Percentiles rank a stretch among this genome's conserved stretches.
Conservation (phyloP, 2,113 vertebrate genomes). For the Hirundichthys speculiger region DNA sequence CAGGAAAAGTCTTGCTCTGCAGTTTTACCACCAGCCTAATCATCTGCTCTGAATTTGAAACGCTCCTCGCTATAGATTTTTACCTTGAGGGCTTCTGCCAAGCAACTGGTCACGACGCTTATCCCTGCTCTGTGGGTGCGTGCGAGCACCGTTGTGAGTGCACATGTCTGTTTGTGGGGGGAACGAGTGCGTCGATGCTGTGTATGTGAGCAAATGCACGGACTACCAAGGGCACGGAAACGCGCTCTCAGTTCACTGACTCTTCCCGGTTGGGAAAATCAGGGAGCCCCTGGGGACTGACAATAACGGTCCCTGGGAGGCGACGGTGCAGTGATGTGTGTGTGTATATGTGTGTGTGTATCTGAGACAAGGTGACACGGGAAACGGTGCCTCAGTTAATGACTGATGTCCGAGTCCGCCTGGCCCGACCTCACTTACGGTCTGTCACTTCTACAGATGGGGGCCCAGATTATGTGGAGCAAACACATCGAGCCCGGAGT, state of each 20-base stretch:
- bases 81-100: slow-evolving; percentile 61
- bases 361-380: slow-evolving; percentile 57
- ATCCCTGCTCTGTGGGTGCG: not conserved
- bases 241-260: slow-evolving; percentile 42
- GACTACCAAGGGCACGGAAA: not conserved
- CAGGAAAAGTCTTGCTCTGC: slow-evolving; percentile 38
- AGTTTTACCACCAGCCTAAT: slow-evolving; percentile 48
- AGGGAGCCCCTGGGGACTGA: slow-evolving; percentile 19
- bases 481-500: slow-evolving; percentile 30
- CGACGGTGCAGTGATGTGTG: not conserved
- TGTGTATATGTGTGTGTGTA: slow-evolving; percentile 1
- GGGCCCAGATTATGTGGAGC: slow-evolving; percentile 1
- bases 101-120: slow-evolving; percentile 59
- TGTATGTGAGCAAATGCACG: not conserved
- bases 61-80: slow-evolving; percentile 51
- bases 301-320: slow-evolving; percentile 26
- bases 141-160: not conserved
- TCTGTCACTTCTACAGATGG: slow-evolving; percentile 14
- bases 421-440: slow-evolving; percentile 26
- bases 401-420: slow-evolving; percentile 38
- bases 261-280: slow-evolving; percentile 32
- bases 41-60: slow-evolving; percentile 69
- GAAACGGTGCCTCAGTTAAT: slow-evolving; percentile 22
- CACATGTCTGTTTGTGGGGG: not conserved
- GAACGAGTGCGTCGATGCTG: slow-evolving; percentile 6